A percentile compares a stretch with the other conserved stretches of the same genome.
Evolutionary conservation across 2,888 invertebrate genomes (phyloP).

Genomic region (Microctonus aethiopoides): DNA sequence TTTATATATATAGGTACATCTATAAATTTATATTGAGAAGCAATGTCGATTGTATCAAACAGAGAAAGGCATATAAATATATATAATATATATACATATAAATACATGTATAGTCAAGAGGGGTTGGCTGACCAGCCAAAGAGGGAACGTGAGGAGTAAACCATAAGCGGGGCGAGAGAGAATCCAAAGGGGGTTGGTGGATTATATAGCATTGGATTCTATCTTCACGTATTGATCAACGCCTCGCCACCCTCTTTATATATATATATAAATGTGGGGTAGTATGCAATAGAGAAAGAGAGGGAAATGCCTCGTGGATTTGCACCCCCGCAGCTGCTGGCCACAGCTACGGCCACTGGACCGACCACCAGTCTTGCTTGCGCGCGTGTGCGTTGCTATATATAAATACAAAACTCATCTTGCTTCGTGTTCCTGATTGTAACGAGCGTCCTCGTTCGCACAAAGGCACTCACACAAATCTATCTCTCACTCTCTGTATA

Average conservation of each 20-base stretch:
- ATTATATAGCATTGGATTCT: constrained; percentile 66
- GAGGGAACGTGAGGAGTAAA: constrained; percentile 34
- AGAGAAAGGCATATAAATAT: too few relatives aligned
- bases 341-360: constrained; percentile 66
- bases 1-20: too few relatives aligned
- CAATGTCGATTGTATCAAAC: too few relatives aligned
- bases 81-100: too few relatives aligned
- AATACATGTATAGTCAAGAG: constrained; percentile 15
- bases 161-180: constrained; percentile 29
- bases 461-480: constrained; percentile 33
- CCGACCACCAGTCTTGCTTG: constrained; percentile 60
- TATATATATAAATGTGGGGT: constrained; percentile 1
- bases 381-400: constrained; percentile 55
- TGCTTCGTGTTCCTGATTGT: constrained; percentile 42
- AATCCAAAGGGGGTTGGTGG: constrained; percentile 48
- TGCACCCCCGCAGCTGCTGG: constrained; percentile 61
- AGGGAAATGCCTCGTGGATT: constrained; percentile 54
- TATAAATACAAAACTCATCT: constrained; percentile 52
- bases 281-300: constrained; percentile 34
- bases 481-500: constrained; percentile 16
- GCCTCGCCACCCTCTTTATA: constrained; percentile 62
- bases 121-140: constrained; percentile 22
- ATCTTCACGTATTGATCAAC: constrained; percentile 68
- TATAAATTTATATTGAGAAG: too few relatives aligned
- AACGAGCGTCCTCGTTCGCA: constrained; percentile 41